Evolutionary conservation across 2,113 vertebrate species (phyloP).

Genomic region (Pelecanus crispus): DNA sequence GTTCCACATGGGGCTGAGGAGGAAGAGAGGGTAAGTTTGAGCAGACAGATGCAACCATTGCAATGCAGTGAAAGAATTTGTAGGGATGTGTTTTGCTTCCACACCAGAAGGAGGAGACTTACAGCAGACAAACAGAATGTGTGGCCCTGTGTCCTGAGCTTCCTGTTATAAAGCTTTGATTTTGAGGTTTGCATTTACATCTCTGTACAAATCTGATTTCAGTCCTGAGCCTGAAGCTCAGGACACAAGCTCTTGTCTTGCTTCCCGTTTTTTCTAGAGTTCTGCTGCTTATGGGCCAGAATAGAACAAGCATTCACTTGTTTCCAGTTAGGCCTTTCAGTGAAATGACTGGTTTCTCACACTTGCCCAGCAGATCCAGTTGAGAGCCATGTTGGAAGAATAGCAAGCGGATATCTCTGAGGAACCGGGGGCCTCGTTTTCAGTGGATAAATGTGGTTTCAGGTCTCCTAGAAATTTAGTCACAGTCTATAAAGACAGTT

Average conservation of each 20-base stretch:
- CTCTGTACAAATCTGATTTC: background rate
- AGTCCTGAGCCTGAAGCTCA: background rate
- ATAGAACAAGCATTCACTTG: background rate
- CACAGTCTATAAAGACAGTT: constrained; percentile 41
- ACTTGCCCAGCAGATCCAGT: background rate
- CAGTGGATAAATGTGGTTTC: background rate
- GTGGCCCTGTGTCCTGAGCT: background rate
- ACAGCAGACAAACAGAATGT: background rate
- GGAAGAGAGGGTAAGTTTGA: background rate
- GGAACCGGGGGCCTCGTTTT: background rate
- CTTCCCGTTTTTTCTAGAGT: background rate
- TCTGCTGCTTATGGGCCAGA: constrained; percentile 33
- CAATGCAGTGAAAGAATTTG: background rate
- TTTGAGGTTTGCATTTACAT: background rate
- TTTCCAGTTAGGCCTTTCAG: background rate
- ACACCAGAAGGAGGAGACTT: background rate
- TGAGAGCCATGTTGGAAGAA: background rate
- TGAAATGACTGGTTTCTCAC: background rate
- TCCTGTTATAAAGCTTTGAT: background rate
- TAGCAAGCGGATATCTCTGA: background rate
- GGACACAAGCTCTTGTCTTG: background rate
- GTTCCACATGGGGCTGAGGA: background rate
- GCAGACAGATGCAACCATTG: background rate
- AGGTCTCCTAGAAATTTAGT: background rate
- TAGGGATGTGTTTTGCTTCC: background rate